These are phyloP conservation scores for Apeira syringaria DNA, from an alignment of 2,888 invertebrate genomes.

Conservation along the genomic window DNA sequence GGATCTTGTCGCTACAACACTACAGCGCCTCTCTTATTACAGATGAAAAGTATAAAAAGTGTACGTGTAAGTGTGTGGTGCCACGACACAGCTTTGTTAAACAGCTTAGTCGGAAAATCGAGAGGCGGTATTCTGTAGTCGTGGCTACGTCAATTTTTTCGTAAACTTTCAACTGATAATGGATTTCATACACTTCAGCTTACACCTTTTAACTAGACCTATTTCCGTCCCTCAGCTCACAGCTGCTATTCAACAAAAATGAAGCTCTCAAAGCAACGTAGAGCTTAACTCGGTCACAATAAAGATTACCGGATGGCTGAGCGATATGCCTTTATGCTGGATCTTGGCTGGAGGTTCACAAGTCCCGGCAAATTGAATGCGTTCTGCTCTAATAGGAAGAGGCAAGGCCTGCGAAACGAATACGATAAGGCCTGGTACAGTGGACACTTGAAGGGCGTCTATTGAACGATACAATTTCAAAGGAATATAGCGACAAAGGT, in stretches of 20 bases:
- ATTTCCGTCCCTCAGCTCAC: slow-evolving; percentile 10
- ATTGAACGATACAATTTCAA: slow-evolving; percentile 19
- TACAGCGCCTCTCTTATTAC: too few species aligned
- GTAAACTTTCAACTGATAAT: too few species aligned
- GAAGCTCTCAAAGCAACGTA: slow-evolving; percentile 13
- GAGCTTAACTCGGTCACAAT: slow-evolving; percentile 20
- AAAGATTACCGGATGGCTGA: slow-evolving; percentile 40
- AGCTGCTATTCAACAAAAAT: slow-evolving; percentile 17
- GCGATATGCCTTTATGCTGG: slow-evolving; percentile 59
- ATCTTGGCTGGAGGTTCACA: slow-evolving; percentile 52
- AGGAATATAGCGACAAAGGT: slow-evolving; percentile 18
- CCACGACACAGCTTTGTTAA: too few species aligned
- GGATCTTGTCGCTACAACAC: too few species aligned
- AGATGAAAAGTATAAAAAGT: too few species aligned
- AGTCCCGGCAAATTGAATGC: slow-evolving; percentile 64
- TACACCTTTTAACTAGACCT: slow-evolving; percentile 16
- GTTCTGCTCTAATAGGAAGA: slow-evolving; percentile 49
- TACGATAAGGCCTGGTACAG: slow-evolving; percentile 14
- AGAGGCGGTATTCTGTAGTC: too few species aligned
- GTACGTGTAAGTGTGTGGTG: too few species aligned
- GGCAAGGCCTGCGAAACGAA: slow-evolving; percentile 43
- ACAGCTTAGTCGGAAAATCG: too few species aligned
- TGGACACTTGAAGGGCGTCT: slow-evolving; percentile 10
- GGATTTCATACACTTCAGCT: slow-evolving; percentile 2
- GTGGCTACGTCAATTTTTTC: too few species aligned